These are phyloP conservation scores for Calameuta filiformis DNA, from an alignment of 2,888 invertebrate genomes.

Conservation along the genomic window DNA sequence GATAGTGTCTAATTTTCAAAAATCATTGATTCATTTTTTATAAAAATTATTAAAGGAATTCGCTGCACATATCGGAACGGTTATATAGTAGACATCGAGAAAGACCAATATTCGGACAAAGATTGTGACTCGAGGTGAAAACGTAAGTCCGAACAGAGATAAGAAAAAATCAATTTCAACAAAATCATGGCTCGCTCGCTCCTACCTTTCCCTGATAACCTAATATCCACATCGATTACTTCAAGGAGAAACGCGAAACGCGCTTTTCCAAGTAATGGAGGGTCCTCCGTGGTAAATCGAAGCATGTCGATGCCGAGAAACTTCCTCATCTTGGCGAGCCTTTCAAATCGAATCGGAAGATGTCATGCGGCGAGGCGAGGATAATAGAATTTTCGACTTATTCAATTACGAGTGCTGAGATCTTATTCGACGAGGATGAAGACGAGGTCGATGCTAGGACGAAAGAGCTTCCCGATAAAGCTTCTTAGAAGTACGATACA, in stretches of 20 bases:
- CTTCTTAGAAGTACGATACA: neutral
- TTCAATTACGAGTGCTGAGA: conserved; percentile 8
- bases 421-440: conserved; percentile 13
- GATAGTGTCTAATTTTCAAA: neutral
- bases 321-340: neutral
- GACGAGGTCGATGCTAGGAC: neutral
- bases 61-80: neutral
- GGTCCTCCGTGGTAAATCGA: neutral
- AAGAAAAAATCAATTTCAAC: neutral
- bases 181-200: neutral
- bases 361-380: neutral
- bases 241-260: neutral
- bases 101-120: neutral
- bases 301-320: neutral
- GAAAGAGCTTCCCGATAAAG: neutral
- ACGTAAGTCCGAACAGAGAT: neutral
- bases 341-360: conserved; percentile 2
- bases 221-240: neutral
- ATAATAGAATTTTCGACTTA: conserved; percentile 2
- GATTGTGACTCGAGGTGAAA: neutral
- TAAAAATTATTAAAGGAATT: neutral
- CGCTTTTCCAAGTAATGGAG: neutral
- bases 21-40: too few species aligned
- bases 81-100: neutral
- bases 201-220: neutral